A percentile compares a stretch with the other conserved stretches of the same genome.
Conservation (phyloP, 2,888 invertebrate species). For the Onchidella celtica region DNA sequence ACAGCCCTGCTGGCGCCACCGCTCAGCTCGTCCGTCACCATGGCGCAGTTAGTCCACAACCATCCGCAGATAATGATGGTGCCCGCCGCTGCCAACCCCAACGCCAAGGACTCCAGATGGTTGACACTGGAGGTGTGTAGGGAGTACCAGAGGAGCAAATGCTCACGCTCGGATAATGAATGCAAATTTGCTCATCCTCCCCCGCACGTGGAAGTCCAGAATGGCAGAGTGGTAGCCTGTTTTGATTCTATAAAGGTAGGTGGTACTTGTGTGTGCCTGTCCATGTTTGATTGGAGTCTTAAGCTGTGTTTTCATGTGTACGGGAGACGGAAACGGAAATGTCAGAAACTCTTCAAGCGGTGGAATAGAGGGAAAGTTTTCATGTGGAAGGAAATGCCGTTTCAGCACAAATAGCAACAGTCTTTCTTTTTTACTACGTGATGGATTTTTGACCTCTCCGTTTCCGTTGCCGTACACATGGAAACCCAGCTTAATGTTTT, state of each 20-base stretch:
- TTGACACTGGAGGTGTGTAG: slow-evolving; percentile 98
- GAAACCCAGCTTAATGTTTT: too few relatives aligned
- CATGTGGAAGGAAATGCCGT: too few relatives aligned
- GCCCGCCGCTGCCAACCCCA: slow-evolving; percentile 58
- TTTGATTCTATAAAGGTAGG: slow-evolving; percentile 99
- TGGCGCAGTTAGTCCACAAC: slow-evolving; percentile 53
- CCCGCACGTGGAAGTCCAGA: slow-evolving; percentile 99
- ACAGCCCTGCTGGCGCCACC: slow-evolving; percentile 20
- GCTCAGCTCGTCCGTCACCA: slow-evolving; percentile 15
- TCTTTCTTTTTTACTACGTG: too few relatives aligned
- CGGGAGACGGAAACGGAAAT: too few relatives aligned
- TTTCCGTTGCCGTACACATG: too few relatives aligned
- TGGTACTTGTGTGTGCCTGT: neutral
- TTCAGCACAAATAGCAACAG: too few relatives aligned
- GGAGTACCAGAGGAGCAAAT: slow-evolving; percentile 99
- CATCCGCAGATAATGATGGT: slow-evolving; percentile 44
- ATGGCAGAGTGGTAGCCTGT: slow-evolving; percentile 99
- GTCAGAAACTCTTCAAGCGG: too few relatives aligned
- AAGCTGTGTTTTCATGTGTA: too few relatives aligned
- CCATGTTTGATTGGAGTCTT: too few relatives aligned
- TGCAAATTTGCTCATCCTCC: slow-evolving; percentile 99
- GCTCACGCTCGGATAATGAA: slow-evolving; percentile 96
- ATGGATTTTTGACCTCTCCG: too few relatives aligned
- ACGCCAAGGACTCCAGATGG: slow-evolving; percentile 97
- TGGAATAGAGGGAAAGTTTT: too few relatives aligned